Evolutionary conservation across 2,888 invertebrate genomes (phyloP).

Genomic region (Machimus rusticus): DNA sequence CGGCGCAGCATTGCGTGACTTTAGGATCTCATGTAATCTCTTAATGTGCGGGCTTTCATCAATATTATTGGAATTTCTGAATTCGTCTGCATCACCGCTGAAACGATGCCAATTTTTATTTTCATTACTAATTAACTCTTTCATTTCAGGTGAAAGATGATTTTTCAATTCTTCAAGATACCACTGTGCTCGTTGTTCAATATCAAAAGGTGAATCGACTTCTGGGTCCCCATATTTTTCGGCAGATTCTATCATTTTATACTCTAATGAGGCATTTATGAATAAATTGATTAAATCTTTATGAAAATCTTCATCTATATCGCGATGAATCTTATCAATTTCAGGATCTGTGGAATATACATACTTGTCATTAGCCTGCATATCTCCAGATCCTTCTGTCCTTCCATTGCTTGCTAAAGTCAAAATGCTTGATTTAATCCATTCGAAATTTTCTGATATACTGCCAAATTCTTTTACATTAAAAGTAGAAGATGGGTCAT

Average conservation of each 20-base stretch:
- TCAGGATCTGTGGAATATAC: neutral
- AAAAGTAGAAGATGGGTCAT: neutral
- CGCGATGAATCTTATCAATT: conserved; percentile 10
- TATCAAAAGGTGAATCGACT: neutral
- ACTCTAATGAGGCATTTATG: conserved; percentile 10
- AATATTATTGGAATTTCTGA: neutral
- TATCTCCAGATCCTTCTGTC: neutral
- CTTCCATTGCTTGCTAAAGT: neutral
- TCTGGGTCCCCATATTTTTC: conserved; percentile 13
- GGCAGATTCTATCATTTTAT: neutral
- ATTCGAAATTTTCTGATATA: neutral
- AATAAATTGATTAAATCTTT: conserved; percentile 6
- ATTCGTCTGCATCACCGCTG: conserved; percentile 9
- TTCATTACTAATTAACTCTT: neutral
- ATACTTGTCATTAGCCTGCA: neutral
- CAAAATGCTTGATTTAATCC: neutral
- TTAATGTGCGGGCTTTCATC: conserved; percentile 1
- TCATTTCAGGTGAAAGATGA: neutral
- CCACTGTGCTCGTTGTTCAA: neutral
- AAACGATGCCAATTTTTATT: conserved; percentile 19
- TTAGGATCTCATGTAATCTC: neutral
- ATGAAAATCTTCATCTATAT: conserved; percentile 35
- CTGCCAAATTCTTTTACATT: neutral
- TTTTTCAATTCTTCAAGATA: neutral
- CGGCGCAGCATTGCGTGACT: neutral